Base-by-base conservation (phyloP, 2,797 vertebrate species). In the Pelodytes ibericus region DNA sequence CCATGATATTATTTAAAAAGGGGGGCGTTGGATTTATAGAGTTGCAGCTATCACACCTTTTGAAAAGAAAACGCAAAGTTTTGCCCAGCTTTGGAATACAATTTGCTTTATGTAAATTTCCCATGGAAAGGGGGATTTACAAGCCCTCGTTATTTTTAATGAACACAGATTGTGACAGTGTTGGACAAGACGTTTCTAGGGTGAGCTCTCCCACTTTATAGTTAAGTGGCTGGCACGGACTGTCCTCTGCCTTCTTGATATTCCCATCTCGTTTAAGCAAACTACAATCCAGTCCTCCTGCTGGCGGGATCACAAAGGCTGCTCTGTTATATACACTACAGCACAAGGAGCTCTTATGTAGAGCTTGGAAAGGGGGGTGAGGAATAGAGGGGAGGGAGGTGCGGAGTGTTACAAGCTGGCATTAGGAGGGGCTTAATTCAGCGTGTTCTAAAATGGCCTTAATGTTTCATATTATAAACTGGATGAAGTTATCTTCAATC, bases 241-340 rank as follows among this genome's bases (percentile, higher is more conserved):
- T 4, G n/a, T 24, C 0, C 36, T 30, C 60, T 36, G 27, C 61
- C 64, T 57, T 0, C 41, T 77, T 82, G 60, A 70, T 77, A 82
- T 83, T 82, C 81, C 31, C 3, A 0, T 80, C 81, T 70, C 72
- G 13, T 67, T 20, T 11, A 27, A 61, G 58, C 51, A 29, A 33
- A 69, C 29, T 3, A 5, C 44, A 57, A 29, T 47, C 3, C n/a
- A 25, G 1, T 60, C 71, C 51, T 72, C 68, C 70, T 75, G 60
- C 77, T 36, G 61, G 57, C 39, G 0, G 44, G 31, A 61, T 74
- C 67, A 88, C 85, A 85, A 84, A 83, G 83, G 11, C 70, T 0
- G 9, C 74, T 84, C 81, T 88, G 83, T 88, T 77, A 72, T 64
- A 15, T 18, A 18, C n/a, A 27, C 69, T 30, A 9, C 41, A 49